Base-by-base conservation (phyloP, 2,888 invertebrate genomes). In the Phragmatobia fuliginosa region DNA sequence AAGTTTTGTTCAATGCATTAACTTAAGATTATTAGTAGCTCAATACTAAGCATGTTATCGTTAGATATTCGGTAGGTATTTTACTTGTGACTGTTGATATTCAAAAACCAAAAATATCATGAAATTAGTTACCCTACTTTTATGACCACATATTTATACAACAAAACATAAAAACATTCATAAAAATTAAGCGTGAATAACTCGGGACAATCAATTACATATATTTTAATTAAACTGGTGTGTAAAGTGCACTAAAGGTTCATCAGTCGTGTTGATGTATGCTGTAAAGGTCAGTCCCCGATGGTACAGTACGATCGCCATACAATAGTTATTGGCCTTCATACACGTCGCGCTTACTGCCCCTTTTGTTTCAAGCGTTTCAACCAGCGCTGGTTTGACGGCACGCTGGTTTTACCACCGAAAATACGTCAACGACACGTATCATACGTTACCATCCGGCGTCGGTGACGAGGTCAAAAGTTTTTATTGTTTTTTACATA, bases 321-420 rank as follows among this genome's bases (percentile, higher is more conserved):
- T 69, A 90, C 86, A 88, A 85, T 90, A 90, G 90, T 89, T 88
- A 90, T 83, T 91, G 94, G 93, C 94, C 94, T 94, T 94, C 94
- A 88, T 87, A 83, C 88, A 84, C 92, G 94, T 91, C 88, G 87
- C 94, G 93, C 88, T 92, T 74, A 78, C 72, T 92, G 93, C 83
- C 71, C 87, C 92, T 90, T 92, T 94, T 94, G 95, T 94, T 94
- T 94, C 90, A 90, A 83, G 71, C 79, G 95, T 94, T 94, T 94
- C 90, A 90, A 83, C 71, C 79, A 79, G 77, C 76, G 73, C 76
- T 74, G 72, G 81, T 83, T 79, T 83, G 79, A 81, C 73, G 66
- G 76, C 68, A 74, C 73, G 74, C 70, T 58, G 70, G 73, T 65
- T 77, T 67, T 77, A 71, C 79, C 83, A 77, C 84, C 84, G 75